Conservation (phyloP, 2,113 vertebrate genomes). For the Oxyruncus cristatus region DNA sequence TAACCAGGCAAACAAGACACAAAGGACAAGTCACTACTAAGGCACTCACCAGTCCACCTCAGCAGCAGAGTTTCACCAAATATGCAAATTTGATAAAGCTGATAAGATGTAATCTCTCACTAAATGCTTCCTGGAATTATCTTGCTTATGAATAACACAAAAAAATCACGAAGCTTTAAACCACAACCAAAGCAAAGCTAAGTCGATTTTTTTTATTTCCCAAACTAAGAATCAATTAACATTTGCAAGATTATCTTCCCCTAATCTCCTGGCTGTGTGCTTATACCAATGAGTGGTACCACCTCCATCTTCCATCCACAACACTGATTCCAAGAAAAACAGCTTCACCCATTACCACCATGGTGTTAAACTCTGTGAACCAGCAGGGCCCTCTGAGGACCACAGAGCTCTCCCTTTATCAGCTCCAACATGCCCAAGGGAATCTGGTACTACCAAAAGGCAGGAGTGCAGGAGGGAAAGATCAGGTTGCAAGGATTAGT, state of each 20-base stretch:
- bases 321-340: background rate
- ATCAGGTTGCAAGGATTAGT: background rate
- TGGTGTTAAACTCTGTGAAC: background rate
- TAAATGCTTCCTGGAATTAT: background rate
- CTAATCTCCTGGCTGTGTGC: background rate
- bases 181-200: background rate
- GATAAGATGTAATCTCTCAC: background rate
- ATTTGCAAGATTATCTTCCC: background rate
- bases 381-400: background rate
- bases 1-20: background rate
- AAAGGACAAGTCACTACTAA: background rate
- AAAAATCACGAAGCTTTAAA: background rate
- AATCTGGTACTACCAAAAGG: background rate
- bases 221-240: background rate
- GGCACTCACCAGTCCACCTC: background rate
- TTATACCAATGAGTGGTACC: background rate
- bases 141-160: background rate
- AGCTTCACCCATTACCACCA: background rate
- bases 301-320: background rate
- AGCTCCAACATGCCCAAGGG: fast-evolving
- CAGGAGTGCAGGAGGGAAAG: background rate
- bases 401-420: background rate
- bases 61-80: background rate
- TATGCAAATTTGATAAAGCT: background rate
- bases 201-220: background rate